A percentile compares a stretch with the other conserved stretches of the same genome.
These are phyloP conservation scores for Crocuta crocuta DNA, from an alignment of 2,113 vertebrate species.

Conservation along the genomic window DNA sequence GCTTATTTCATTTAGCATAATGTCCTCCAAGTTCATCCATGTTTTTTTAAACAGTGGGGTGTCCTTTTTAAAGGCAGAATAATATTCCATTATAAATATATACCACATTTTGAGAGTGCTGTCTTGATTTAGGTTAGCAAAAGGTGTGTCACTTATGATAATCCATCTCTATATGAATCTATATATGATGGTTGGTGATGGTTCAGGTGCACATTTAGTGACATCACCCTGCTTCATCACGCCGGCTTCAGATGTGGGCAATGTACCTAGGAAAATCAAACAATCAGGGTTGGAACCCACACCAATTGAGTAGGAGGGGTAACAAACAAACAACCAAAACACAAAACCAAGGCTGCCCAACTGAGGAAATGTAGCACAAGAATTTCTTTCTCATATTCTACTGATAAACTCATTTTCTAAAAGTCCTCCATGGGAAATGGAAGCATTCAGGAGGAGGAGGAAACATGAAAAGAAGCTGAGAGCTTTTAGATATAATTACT, in stretches of 20 bases:
- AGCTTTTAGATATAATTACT: slow-evolving; percentile 78
- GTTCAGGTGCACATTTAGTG: background rate
- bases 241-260: background rate
- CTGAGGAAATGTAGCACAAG: background rate
- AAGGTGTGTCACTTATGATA: background rate
- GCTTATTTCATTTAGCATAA: background rate
- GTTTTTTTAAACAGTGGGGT: background rate
- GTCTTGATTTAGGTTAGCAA: background rate
- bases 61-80: background rate
- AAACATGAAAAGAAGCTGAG: slow-evolving; percentile 57
- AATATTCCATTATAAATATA: background rate
- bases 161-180: background rate
- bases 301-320: background rate
- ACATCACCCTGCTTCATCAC: background rate
- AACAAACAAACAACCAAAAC: background rate
- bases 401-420: slow-evolving; percentile 57
- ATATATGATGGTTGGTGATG: too few relatives aligned
- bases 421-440: slow-evolving; percentile 49
- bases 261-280: background rate
- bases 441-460: slow-evolving; percentile 64
- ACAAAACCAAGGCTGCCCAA: background rate
- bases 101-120: background rate
- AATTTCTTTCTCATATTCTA: slow-evolving; percentile 50
- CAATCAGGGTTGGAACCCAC: background rate
- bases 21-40: background rate